Percentiles rank a stretch among this genome's conserved stretches.
Conservation (phyloP, 2,888 invertebrate species). For the Epistrophe eligans region DNA sequence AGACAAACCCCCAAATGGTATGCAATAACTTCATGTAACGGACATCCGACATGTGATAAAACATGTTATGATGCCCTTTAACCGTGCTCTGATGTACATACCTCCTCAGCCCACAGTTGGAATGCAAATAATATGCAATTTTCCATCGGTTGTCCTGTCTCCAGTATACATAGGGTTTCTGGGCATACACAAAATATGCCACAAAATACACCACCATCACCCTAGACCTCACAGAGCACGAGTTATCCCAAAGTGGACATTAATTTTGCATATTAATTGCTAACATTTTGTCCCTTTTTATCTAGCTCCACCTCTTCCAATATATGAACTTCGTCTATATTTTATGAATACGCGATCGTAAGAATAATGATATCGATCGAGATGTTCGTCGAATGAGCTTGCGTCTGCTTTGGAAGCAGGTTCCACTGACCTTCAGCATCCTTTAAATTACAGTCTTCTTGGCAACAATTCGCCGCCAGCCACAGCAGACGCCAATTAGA, state of each 20-base stretch:
- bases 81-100: background rate
- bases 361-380: conserved; percentile 32
- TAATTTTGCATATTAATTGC: conserved; percentile 71
- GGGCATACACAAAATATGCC: background rate
- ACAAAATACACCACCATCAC: background rate
- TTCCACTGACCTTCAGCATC: conserved; percentile 70
- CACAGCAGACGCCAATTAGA: conserved; percentile 64
- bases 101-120: conserved; percentile 3
- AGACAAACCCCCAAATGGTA: conserved; percentile 38
- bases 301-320: conserved; percentile 13
- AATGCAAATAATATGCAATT: conserved; percentile 70
- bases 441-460: conserved; percentile 66
- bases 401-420: conserved; percentile 33
- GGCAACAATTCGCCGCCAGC: conserved; percentile 58
- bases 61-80: conserved; percentile 69
- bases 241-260: conserved; percentile 64
- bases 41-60: conserved; percentile 73
- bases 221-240: conserved; percentile 46
- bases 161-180: background rate
- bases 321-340: background rate
- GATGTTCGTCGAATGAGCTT: background rate
- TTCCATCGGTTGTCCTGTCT: conserved; percentile 26
- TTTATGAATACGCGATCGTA: conserved; percentile 16
- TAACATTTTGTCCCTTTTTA: conserved; percentile 60
- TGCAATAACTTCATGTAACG: conserved; percentile 65